Evolutionary conservation across 2,113 vertebrate species (phyloP).

Genomic region (Urocolius indicus): DNA sequence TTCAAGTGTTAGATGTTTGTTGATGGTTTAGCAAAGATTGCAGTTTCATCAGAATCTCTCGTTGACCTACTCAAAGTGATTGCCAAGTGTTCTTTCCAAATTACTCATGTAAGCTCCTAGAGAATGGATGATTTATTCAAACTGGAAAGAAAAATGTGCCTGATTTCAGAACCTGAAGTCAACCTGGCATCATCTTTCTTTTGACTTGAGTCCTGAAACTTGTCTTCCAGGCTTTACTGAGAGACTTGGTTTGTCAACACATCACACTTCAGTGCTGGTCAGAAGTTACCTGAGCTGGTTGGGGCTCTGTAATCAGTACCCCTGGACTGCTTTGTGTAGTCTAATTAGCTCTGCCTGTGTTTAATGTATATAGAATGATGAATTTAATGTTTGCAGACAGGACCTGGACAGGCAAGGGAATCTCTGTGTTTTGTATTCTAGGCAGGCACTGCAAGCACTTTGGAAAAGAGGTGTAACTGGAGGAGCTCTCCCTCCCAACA

Average conservation of each 20-base stretch:
- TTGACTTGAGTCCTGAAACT: background rate
- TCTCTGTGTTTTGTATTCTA: background rate
- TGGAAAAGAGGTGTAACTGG: background rate
- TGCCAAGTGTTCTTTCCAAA: background rate
- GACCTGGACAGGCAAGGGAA: background rate
- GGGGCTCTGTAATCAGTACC: background rate
- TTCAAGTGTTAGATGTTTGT: background rate
- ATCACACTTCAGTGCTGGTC: background rate
- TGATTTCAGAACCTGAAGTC: background rate
- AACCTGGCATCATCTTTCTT: background rate
- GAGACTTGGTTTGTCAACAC: background rate
- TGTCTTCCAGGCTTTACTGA: background rate
- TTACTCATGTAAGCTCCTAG: background rate
- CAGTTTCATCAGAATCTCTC: background rate
- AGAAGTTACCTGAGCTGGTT: background rate
- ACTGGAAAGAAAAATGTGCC: background rate
- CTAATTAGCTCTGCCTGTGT: background rate
- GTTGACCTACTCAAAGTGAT: background rate
- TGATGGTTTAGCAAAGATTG: background rate
- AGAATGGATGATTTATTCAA: background rate
- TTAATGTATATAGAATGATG: background rate
- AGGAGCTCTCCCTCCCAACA: background rate
- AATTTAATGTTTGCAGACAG: background rate
- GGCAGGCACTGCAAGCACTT: background rate
- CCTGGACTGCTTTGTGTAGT: rapidly evolving